phyloP scores from a whole-genome alignment of 2,797 vertebrate genomes.

The Clarias fuscus region DNA sequence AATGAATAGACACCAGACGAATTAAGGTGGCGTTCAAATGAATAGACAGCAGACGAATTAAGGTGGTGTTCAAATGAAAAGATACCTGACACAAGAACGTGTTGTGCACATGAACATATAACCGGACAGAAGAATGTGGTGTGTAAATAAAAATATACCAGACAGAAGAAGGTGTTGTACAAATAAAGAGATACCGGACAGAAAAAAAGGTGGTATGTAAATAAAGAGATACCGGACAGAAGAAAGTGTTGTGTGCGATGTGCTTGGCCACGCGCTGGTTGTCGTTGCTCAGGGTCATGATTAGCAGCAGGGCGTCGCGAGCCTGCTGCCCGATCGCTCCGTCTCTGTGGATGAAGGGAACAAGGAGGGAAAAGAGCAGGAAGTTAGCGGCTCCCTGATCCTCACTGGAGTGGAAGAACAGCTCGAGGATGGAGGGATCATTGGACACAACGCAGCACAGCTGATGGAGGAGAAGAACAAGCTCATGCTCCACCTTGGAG shows the following conservation, averaged over 20 bases:
- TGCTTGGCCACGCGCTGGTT: constrained; percentile 88
- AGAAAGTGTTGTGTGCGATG: constrained; percentile 92
- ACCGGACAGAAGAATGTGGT: background rate
- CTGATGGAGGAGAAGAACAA: constrained; percentile 91
- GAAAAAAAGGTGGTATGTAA: background rate
- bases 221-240: constrained; percentile 83
- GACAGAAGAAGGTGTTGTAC: background rate
- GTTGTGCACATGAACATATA: background rate
- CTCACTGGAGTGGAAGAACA: constrained; percentile 98
- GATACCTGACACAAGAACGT: background rate
- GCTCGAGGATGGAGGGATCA: constrained; percentile 92
- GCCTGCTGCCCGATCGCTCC: constrained; percentile 93
- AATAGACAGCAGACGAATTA: background rate
- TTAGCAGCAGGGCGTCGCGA: constrained; percentile 91
- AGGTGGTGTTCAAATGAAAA: background rate
- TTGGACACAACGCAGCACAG: constrained; percentile 94
- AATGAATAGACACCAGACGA: background rate
- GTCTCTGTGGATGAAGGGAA: constrained; percentile 96
- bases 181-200: background rate
- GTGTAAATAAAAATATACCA: background rate
- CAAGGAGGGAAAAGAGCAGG: constrained; percentile 96
- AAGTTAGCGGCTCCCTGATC: constrained; percentile 98
- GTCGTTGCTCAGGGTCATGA: constrained; percentile 95
- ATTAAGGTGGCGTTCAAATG: background rate
- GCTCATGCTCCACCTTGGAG: constrained; percentile 82